These are phyloP conservation scores for Leptopilina boulardi DNA, from an alignment of 1,140 invertebrate genomes.

Conservation along the genomic window DNA sequence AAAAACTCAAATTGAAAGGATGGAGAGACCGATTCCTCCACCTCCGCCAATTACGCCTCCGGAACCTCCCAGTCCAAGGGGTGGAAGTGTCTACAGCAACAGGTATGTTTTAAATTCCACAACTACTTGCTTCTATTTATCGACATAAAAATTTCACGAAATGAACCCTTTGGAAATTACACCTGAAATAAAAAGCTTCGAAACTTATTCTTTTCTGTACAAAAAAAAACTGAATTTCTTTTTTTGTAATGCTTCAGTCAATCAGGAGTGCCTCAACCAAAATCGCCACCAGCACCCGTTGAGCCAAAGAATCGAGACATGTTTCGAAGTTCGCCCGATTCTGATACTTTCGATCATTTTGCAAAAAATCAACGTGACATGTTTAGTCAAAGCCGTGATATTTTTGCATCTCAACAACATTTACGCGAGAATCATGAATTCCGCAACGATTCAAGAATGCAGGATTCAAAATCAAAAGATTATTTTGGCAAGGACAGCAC, in stretches of 20 bases:
- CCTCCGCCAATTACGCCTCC: conserved; percentile 84
- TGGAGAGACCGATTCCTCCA: conserved; percentile 80
- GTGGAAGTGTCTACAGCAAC: conserved; percentile 76
- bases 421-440: conserved; percentile 67
- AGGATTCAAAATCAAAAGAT: conserved; percentile 78
- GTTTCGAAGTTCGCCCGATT: conserved; percentile 82
- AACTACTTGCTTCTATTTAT: not conserved
- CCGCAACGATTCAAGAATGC: conserved; percentile 67
- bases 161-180: too few species aligned
- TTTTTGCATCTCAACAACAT: conserved; percentile 70
- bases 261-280: conserved; percentile 73
- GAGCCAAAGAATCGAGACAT: conserved; percentile 81
- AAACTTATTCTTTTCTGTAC: too few species aligned
- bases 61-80: conserved; percentile 76
- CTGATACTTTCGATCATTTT: conserved; percentile 77
- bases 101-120: conserved; percentile 58
- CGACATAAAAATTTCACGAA: too few species aligned
- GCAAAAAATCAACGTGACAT: conserved; percentile 71
- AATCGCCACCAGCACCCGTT: conserved; percentile 82
- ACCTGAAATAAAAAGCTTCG: too few species aligned
- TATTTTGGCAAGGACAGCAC: conserved; percentile 76
- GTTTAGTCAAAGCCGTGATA: conserved; percentile 73
- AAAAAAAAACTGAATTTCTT: too few species aligned
- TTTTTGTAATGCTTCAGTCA: conserved; percentile 60
- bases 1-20: conserved; percentile 75